Percentiles rank a stretch among this genome's conserved stretches.
Evolutionary conservation across 35 echinoderm and acorn worm genomes (phyloP).

Genomic region (Apostichopus californicus): DNA sequence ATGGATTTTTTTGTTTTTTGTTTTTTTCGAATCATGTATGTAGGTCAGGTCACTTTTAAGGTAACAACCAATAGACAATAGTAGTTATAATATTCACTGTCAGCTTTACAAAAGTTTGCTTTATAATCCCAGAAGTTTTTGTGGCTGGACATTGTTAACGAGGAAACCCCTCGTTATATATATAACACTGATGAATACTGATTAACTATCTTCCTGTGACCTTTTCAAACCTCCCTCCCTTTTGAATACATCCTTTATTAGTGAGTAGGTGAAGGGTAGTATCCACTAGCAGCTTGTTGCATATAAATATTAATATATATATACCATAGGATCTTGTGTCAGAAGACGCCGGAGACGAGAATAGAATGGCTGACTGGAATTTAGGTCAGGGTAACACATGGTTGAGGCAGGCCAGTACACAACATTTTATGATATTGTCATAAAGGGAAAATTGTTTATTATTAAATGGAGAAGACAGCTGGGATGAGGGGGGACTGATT

Average conservation of each 20-base stretch:
- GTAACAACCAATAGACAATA: neutral
- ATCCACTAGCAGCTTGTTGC: neutral
- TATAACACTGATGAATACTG: too few relatives aligned
- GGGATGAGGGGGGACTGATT: conserved; percentile 10
- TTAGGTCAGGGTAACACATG: conserved; percentile 24
- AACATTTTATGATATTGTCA: conserved; percentile 53
- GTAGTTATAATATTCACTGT: too few relatives aligned
- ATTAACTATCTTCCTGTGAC: too few relatives aligned
- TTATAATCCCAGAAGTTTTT: too few relatives aligned
- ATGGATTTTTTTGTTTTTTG: neutral
- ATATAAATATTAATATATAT: too few relatives aligned
- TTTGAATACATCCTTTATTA: neutral
- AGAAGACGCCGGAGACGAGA: neutral
- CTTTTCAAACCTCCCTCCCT: neutral
- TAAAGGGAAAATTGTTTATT: conserved; percentile 53
- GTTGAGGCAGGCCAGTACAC: conserved; percentile 26
- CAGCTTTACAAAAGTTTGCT: too few relatives aligned
- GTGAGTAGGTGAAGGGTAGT: neutral
- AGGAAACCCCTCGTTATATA: too few relatives aligned
- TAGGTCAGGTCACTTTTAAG: neutral
- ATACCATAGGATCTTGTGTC: too few relatives aligned
- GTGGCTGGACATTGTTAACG: too few relatives aligned
- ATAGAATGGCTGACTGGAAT: conserved; percentile 19
- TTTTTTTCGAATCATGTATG: neutral
- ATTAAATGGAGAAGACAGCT: conserved; percentile 39